Percentiles rank a stretch among this genome's conserved stretches.
Evolutionary conservation across 37 sponge, comb jelly and placozoan species (phyloP).

Genomic region (Aplysina aerophoba): DNA sequence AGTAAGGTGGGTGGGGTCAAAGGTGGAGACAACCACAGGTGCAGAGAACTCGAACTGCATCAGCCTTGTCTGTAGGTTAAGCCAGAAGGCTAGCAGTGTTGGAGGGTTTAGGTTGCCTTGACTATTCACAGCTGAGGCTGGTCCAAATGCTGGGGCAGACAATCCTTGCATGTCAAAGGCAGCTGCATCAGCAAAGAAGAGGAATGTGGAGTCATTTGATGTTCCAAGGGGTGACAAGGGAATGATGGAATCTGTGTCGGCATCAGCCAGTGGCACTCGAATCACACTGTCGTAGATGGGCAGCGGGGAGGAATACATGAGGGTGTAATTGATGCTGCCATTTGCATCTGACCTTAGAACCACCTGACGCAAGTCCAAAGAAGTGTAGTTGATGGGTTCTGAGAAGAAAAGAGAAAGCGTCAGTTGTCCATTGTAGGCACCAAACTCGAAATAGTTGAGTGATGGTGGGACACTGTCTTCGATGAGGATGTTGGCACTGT

Average conservation of each 20-base stretch:
- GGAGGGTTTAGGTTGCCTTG: constrained; percentile 68
- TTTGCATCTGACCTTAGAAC: constrained; percentile 44
- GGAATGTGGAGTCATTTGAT: constrained; percentile 57
- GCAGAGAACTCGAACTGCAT: constrained; percentile 72
- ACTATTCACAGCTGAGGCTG: constrained; percentile 24
- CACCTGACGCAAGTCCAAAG: constrained; percentile 56
- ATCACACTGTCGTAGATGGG: constrained; percentile 56
- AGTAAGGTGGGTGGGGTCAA: constrained; percentile 62
- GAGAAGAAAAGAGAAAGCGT: constrained; percentile 76
- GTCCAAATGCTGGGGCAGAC: constrained; percentile 32
- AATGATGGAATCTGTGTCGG: constrained; percentile 22
- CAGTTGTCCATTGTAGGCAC: constrained; percentile 68
- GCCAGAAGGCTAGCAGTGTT: constrained; percentile 48
- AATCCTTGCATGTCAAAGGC: constrained; percentile 70
- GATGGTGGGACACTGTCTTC: constrained; percentile 55
- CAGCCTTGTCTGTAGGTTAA: constrained; percentile 69
- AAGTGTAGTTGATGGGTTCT: constrained; percentile 66
- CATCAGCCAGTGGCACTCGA: constrained; percentile 66
- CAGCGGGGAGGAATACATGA: constrained; percentile 34
- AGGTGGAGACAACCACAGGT: constrained; percentile 41
- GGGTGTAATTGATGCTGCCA: constrained; percentile 42
- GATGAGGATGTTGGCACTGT: constrained; percentile 30
- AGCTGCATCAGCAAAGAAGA: constrained; percentile 50
- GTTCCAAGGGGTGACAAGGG: constrained; percentile 38
- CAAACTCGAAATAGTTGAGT: constrained; percentile 72